A percentile compares a stretch with the other conserved stretches of the same genome.
phyloP scores from a whole-genome alignment of 2,113 vertebrate genomes.

The Heteronetta atricapilla region DNA sequence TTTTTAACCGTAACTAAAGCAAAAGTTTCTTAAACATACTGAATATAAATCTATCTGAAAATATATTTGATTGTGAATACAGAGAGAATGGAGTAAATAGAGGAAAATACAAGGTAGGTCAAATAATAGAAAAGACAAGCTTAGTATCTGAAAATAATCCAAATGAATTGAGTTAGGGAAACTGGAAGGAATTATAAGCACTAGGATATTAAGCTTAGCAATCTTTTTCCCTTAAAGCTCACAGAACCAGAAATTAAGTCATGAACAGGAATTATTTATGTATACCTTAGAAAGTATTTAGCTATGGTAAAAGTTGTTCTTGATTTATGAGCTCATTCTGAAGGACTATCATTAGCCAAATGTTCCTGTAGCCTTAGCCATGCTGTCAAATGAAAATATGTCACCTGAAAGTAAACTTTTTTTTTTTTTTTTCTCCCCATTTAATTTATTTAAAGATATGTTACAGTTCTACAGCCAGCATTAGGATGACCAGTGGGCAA shows the following conservation, averaged over 20 bases:
- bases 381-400: neutral
- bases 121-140: neutral
- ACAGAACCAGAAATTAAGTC: neutral
- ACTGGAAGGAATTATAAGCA: neutral
- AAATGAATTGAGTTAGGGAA: neutral
- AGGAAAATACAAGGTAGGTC: neutral
- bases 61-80: neutral
- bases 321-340: constrained; percentile 29
- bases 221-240: constrained; percentile 35
- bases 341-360: constrained; percentile 15
- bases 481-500: neutral
- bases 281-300: neutral
- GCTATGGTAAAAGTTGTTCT: neutral
- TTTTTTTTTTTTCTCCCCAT: too few relatives aligned
- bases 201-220: neutral
- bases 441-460: neutral
- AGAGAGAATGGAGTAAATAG: neutral
- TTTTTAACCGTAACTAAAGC: neutral
- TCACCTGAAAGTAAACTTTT: neutral
- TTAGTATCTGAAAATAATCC: neutral
- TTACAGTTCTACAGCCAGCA: neutral
- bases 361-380: neutral
- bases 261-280: neutral
- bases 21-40: neutral
- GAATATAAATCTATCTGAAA: neutral